Evolutionary conservation across 1,140 invertebrate genomes (phyloP).

Genomic region (Doryteuthis pealeii): DNA sequence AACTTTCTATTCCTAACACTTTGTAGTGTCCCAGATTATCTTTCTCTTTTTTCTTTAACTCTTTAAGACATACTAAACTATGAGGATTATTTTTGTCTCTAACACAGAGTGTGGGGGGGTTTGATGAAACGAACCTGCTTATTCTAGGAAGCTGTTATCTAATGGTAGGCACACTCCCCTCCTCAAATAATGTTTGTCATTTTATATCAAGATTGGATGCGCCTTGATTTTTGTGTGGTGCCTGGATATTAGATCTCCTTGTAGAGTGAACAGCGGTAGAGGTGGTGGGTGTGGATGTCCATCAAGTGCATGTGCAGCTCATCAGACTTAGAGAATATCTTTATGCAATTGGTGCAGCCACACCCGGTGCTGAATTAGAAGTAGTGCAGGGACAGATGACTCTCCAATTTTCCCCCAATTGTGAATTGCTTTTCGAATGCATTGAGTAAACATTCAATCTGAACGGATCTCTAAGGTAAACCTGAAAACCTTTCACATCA

Average conservation of each 20-base stretch:
- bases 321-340: slow-evolving; percentile 79
- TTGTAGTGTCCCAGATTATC: too few species aligned
- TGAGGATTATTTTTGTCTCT: too few species aligned
- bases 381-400: slow-evolving; percentile 77
- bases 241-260: slow-evolving; percentile 89
- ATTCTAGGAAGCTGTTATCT: too few species aligned
- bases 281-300: slow-evolving; percentile 83
- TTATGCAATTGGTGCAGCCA: slow-evolving; percentile 80
- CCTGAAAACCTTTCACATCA: slow-evolving; percentile 83
- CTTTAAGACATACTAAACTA: too few species aligned
- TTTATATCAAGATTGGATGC: too few species aligned
- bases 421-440: slow-evolving; percentile 71
- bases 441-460: slow-evolving; percentile 40
- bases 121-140: too few species aligned
- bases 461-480: slow-evolving; percentile 68
- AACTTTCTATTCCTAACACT: too few species aligned
- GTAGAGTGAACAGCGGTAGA: slow-evolving; percentile 85
- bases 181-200: too few species aligned
- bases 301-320: slow-evolving; percentile 80
- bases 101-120: too few species aligned
- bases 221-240: too few species aligned
- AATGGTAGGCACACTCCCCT: too few species aligned
- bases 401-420: slow-evolving; percentile 71
- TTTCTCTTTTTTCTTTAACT: too few species aligned
- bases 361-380: slow-evolving; percentile 77